Evolutionary conservation across 1,140 invertebrate genomes (phyloP), one percentile per base, ranked within the genome.

Genomic region (Medauroidea extradentata): DNA sequence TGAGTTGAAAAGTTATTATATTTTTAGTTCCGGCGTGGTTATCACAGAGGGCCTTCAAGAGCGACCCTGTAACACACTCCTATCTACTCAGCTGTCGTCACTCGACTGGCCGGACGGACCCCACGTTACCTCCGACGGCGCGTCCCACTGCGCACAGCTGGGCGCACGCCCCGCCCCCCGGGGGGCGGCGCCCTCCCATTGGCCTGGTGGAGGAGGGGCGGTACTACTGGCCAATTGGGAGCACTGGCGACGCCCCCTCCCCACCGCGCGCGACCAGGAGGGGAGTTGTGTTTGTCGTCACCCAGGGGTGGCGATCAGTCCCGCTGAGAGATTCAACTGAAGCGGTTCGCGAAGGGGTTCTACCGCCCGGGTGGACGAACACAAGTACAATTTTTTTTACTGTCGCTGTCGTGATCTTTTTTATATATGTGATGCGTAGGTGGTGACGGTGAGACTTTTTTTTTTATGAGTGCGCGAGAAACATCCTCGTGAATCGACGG

Each of bases 241-340:
- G 38, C 25, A 16, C 19, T 27, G 24, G 8, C 7, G 1, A 27
- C 11, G 27, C 49, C 24, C 49, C 21, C 19, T 4, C 27, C 7
- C n/a, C 27, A 27, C 27, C 14, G 21, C 11, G 46, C 25, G 25
- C 46, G 23, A 13, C 48, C 14, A 9, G 16, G 24, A 18, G 19
- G 49, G 25, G 16, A 16, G 19, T 27, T 7, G 49, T 34, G 16
- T n/a, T 51, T 51, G 49, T 51, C 16, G 49, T 18, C 25, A 24
- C n/a, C 49, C 19, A 3, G 25, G 49, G 27, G 49, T 18, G 27
- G 49, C 24, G 49, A 25, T 34, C 49, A 51, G 49, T 51, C 49
- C 49, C 49, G 49, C 49, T 51, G 49, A 34, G 49, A 51, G 38
- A 8, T 51, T 34, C 25, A 34, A 51, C 16, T 51, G 25, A n/a